Evolutionary conservation across 2,888 invertebrate genomes (phyloP).

Genomic region (Dicranocentrus wangi): DNA sequence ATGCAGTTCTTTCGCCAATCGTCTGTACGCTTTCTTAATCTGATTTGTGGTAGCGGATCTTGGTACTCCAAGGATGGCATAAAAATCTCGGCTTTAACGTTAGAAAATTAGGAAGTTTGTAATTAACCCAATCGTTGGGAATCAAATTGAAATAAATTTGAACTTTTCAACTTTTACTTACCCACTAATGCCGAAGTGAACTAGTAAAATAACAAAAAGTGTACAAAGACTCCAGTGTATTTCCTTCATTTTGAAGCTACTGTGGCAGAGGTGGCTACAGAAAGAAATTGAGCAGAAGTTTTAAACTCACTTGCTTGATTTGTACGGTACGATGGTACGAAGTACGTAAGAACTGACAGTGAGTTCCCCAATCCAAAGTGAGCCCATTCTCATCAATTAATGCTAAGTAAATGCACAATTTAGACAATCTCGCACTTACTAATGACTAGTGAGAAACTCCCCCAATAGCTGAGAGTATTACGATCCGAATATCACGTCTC

Average conservation of each 20-base stretch:
- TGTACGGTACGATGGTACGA: too few relatives aligned
- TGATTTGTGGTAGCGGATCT: constrained; percentile 91
- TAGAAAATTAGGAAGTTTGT: constrained; percentile 32
- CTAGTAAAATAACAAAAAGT: constrained; percentile 53
- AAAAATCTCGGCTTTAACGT: constrained; percentile 88
- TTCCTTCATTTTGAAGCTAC: constrained; percentile 46
- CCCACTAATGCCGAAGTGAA: constrained; percentile 69
- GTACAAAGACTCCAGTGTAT: constrained; percentile 40
- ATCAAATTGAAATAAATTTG: too few relatives aligned
- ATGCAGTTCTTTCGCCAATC: constrained; percentile 95
- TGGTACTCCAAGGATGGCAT: constrained; percentile 90
- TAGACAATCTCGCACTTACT: too few relatives aligned
- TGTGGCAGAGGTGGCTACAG: too few relatives aligned
- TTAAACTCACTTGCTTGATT: not conserved
- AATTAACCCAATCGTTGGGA: not conserved
- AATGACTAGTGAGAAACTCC: too few relatives aligned
- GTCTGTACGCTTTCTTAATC: constrained; percentile 97
- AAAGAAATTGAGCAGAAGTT: too few relatives aligned
- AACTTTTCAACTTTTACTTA: constrained; percentile 34
- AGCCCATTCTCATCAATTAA: too few relatives aligned
- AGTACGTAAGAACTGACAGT: too few relatives aligned
- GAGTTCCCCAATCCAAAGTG: too few relatives aligned
- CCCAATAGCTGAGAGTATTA: too few relatives aligned
- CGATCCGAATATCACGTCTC: too few relatives aligned
- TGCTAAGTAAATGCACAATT: too few relatives aligned